Base-by-base conservation (phyloP, 2,888 invertebrate genomes). In the Tachystola acroxantha region DNA sequence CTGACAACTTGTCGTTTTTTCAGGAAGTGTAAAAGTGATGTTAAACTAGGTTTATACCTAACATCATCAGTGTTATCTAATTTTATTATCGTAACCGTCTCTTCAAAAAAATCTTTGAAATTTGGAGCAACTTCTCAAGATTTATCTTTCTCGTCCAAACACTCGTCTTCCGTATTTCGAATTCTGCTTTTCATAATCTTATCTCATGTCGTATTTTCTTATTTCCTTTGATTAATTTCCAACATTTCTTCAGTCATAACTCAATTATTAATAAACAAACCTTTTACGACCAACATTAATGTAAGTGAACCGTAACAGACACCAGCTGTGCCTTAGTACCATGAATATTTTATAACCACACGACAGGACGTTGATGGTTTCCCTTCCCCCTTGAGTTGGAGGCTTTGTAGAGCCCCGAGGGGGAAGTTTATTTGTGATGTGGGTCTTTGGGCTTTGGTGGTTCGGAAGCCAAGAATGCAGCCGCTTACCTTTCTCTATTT, bases 341-440 rank as follows among this genome's bases (percentile, higher is more conserved):
- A 43, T 59, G 47, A 57, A 59, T 59, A 56, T 40, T 57, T 44
- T 38, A 54, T 42, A 32, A n/a, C 33, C n/a, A 4, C n/a, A 20
- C 24, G 24, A 24, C 24, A 24, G 3, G n/a, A 24, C 7, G 7
- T 24, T 24, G 4, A n/a, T n/a, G n/a, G 2, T n/a, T 24, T n/a
- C 24, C n/a, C 24, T 4, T n/a, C 24, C 24, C n/a, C 24, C 24
- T n/a, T 24, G 9, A 4, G 24, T 24, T 24, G 24, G n/a, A n/a
- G n/a, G 24, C 2, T 24, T 24, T 3, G 4, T 1, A 2, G 24
- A 24, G 4, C 24, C 24, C 24, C 24, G 24, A 24, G n/a, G 24
- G 24, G 24, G 6, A 20, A 9, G 16, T 16, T 16, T 9, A n/a
- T 24, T n/a, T 24, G 24, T n/a, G 3, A n/a, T n/a, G n/a, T n/a